These are phyloP conservation scores for Corythoichthys haematopterus DNA, from an alignment of 2,113 vertebrate species.

Conservation along the genomic window DNA sequence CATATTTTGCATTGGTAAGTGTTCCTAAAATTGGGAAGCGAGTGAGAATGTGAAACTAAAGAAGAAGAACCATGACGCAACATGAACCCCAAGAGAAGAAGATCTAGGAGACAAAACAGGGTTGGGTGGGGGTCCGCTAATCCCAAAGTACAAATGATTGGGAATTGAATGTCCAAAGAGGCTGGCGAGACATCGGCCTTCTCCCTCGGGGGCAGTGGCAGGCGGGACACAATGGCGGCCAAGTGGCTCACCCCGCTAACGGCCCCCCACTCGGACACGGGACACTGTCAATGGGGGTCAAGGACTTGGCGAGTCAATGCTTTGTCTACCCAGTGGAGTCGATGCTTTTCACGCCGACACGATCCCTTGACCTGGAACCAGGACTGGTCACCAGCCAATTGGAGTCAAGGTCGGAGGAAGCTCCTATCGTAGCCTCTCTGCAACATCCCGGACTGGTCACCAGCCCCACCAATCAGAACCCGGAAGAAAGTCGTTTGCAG, in stretches of 20 bases:
- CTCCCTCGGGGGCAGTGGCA: slow-evolving; percentile 43
- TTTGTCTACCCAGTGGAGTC: slow-evolving; percentile 42
- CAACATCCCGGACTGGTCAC: no score
- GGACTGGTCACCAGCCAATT: background rate
- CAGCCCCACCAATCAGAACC: background rate
- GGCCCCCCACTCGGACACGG: slow-evolving; percentile 46
- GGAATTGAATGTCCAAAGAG: slow-evolving; percentile 25
- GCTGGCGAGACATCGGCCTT: slow-evolving; percentile 2
- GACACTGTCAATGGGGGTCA: slow-evolving; percentile 61
- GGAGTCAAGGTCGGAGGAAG: no score
- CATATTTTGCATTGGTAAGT: background rate
- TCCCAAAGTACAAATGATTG: slow-evolving; percentile 24
- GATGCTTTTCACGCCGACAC: no score
- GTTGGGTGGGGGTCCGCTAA: slow-evolving; percentile 8
- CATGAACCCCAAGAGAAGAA: slow-evolving; percentile 11
- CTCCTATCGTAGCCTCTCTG: background rate
- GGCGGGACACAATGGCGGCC: slow-evolving; percentile 30
- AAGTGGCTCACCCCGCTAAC: slow-evolving; percentile 31
- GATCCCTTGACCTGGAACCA: no score
- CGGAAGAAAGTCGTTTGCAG: background rate
- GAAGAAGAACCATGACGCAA: slow-evolving; percentile 21
- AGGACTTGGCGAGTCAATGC: slow-evolving; percentile 47
- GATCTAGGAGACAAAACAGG: background rate
- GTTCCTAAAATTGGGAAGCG: background rate
- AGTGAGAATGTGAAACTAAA: slow-evolving; percentile 34